Percentiles rank a stretch among this genome's conserved stretches.
Conservation (phyloP, 2,797 vertebrate species). For the Merluccius polli region DNA sequence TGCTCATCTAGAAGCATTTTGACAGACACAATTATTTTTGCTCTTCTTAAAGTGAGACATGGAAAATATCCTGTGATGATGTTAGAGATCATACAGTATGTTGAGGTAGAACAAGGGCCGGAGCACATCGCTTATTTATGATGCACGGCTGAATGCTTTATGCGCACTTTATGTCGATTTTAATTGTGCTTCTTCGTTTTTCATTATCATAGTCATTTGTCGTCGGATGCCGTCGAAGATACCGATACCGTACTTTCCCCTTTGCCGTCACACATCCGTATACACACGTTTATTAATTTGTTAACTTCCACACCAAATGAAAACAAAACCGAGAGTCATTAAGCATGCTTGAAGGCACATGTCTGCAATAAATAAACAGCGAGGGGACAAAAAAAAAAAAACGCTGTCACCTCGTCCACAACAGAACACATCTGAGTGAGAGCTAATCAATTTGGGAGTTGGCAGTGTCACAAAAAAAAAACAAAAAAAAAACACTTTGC, state of each 20-base stretch:
- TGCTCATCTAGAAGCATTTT: background rate
- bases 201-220: background rate
- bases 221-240: no score
- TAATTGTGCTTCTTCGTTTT: background rate
- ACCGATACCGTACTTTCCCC: background rate
- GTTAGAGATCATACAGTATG: background rate
- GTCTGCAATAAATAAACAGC: background rate
- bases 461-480: background rate
- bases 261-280: background rate
- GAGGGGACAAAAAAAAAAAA: no score
- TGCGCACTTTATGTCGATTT: background rate
- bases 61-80: background rate
- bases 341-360: background rate
- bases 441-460: background rate
- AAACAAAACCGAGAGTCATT: background rate
- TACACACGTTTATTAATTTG: background rate
- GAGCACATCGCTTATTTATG: background rate
- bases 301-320: background rate
- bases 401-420: background rate
- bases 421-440: background rate
- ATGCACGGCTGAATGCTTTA: background rate
- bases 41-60: background rate
- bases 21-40: background rate
- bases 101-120: background rate
- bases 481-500: conserved; percentile 6